Conservation (phyloP, 1,140 invertebrate species). For the Sinella curviseta region DNA sequence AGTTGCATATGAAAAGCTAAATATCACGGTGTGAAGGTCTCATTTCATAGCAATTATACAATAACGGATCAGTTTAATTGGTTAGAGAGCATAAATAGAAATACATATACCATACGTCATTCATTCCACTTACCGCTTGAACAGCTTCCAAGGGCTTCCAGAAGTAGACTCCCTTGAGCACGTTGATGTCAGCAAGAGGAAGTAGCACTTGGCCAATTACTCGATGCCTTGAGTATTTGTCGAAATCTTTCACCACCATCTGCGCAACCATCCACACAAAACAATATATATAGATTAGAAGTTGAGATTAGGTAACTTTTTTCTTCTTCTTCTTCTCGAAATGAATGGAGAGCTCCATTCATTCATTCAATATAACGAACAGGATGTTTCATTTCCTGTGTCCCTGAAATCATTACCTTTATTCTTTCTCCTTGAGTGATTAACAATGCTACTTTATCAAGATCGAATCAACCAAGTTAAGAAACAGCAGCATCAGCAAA, state of each 20-base stretch:
- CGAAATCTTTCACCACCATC: slow-evolving; percentile 59
- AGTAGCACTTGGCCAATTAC: slow-evolving; percentile 58
- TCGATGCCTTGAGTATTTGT: slow-evolving; percentile 58
- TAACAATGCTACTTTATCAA: too few relatives aligned
- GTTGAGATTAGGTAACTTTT: not conserved
- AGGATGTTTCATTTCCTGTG: slow-evolving; percentile 15
- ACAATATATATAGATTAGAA: not conserved
- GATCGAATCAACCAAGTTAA: too few relatives aligned
- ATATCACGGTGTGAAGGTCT: too few relatives aligned
- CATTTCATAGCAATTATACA: too few relatives aligned
- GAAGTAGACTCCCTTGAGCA: slow-evolving; percentile 57
- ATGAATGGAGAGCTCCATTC: too few relatives aligned
- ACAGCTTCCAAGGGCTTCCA: slow-evolving; percentile 57
- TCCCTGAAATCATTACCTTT: not conserved
- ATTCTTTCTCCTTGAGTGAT: not conserved
- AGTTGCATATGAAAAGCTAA: too few relatives aligned
- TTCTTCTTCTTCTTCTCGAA: too few relatives aligned
- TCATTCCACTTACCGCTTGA: slow-evolving; percentile 53
- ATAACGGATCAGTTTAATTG: too few relatives aligned
- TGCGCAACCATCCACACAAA: slow-evolving; percentile 48
- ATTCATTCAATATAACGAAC: too few relatives aligned
- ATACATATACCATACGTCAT: too few relatives aligned
- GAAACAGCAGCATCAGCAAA: too few relatives aligned
- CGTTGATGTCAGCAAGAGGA: slow-evolving; percentile 57
- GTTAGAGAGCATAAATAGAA: too few relatives aligned